Base-by-base conservation (phyloP, 2,888 invertebrate genomes). In the Morinoia aosen region DNA sequence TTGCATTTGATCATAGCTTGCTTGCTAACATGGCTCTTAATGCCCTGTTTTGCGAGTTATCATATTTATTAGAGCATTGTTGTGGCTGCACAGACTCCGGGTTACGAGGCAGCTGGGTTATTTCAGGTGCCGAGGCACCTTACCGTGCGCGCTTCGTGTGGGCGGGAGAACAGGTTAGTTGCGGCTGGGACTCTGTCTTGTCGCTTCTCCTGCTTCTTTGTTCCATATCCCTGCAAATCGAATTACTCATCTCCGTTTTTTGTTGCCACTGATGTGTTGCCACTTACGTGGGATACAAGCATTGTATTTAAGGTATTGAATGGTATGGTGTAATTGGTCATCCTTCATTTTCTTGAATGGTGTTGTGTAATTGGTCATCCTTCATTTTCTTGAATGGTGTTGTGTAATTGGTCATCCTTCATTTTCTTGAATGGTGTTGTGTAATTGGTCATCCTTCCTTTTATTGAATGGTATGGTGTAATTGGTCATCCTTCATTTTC, bases 21-120 rank as follows among this genome's bases (percentile, higher is more conserved):
- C 61, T 61, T 61, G 61, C 33, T 76, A 10, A 33, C 76, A 76
- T 76, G 76, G 76, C 76, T 19, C 76, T 76, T 33, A 2, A 76
- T 76, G 25, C 8, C 76, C 76, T 76, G 25, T 19, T 33, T 33
- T 76, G 61, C 12, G 19, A 19, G 61, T 61, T 61, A 19, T 61
- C 61, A 76, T 76, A 76, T 76, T 76, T 76, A 76, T 33, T 76
- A 76, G 76, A 76, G 76, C 76, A 76, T 76, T 76, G 76, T 76
- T 76, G 76, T 33, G 33, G 33, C 76, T 76, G 76, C 76, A 76
- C 33, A 16, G 76, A 33, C 33, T 33, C 76, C 76, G 25, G 33
- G 76, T 76, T 33, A 76, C 76, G 25, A 76, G 19, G 14, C 12
- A 61, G 19, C 61, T 61, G 14, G 76, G 8, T 33, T 76, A 76